Percentiles rank a stretch among this genome's conserved stretches.
These are phyloP conservation scores for Propithecus perrieri DNA, from an alignment of 2,797 vertebrate genomes.

Conservation along the genomic window DNA sequence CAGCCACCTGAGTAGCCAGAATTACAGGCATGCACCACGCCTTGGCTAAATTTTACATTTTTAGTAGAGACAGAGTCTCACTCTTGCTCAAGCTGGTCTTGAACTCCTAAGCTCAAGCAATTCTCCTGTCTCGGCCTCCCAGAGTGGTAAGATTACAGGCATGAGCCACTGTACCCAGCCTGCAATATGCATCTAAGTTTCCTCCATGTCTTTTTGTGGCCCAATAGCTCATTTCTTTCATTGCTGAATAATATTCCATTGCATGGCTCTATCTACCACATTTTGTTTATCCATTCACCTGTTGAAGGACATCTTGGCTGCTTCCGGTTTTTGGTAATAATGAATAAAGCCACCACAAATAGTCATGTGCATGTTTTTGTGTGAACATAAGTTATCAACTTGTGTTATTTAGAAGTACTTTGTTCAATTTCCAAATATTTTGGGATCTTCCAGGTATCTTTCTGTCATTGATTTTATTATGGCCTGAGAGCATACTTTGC, in stretches of 20 bases:
- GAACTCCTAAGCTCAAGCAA: too few species aligned
- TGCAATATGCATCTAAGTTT: background rate
- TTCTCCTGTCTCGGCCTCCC: too few species aligned
- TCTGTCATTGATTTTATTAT: constrained; percentile 15
- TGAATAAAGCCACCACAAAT: background rate
- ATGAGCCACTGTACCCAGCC: too few species aligned
- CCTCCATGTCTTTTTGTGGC: background rate
- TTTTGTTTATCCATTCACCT: background rate
- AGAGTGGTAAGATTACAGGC: too few species aligned
- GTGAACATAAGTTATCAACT: background rate
- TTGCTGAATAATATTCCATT: background rate
- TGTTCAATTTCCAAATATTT: background rate
- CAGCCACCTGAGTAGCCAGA: too few species aligned
- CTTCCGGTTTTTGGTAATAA: background rate
- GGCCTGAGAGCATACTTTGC: background rate
- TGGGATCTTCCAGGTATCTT: background rate
- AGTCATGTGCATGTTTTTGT: background rate
- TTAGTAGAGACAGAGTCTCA: too few species aligned
- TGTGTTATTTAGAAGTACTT: background rate
- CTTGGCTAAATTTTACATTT: too few species aligned
- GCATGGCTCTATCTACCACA: background rate
- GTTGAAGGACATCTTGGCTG: background rate
- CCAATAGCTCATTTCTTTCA: background rate
- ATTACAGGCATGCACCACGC: too few species aligned
- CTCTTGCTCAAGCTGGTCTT: too few species aligned